Base-by-base conservation (phyloP, 2,113 vertebrate species). In the Lophotis ruficrista region DNA sequence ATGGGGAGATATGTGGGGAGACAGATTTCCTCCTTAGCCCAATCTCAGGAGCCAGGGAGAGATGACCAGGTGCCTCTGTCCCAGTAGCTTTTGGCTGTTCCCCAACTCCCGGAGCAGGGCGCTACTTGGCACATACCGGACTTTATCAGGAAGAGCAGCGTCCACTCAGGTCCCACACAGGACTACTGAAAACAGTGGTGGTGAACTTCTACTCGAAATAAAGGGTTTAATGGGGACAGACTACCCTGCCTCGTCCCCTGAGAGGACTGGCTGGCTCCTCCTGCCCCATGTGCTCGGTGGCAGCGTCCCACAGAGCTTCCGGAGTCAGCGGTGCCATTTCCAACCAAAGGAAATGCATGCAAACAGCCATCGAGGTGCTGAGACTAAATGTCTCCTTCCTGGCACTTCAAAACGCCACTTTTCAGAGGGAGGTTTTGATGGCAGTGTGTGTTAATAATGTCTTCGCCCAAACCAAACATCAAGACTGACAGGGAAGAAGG, bases 251-350 rank as follows among this genome's bases (percentile, higher is more conserved):
- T 68, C 4, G 0, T 22, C 7, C 22, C n/a, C n/a, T 23, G 33
- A 45, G 30, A 90, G 21, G 19, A 12, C 35, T 5, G 17, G 30
- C 48, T 37, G 65, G 20, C 30, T 73, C 28, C 43, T 51, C 7
- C 47, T 57, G 31, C 20, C 15, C 21, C 2, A 0, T 13, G 48
- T 0, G 0, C 53, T 37, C 1, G 0, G 30, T 9, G 4, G 18
- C 28, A 45, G 9, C 9, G 1, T 53, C 28, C 48, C 0, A 0
- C 2, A 2, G 80, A 85, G 14, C 48, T 30, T 35, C 43, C 43
- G 0, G 1, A 53, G 41, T 28, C 2, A 0, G 14, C 3, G 37
- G 6, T 31, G 38, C 17, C 4, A 0, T 19, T 56, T 62, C 66
- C 60, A 50, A 4, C 27, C 5, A 0, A 30, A 78, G 33, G 54